Percentiles rank a stretch among this genome's conserved stretches.
Evolutionary conservation across 2,797 vertebrate genomes (phyloP).

Genomic region (Avahi laniger): DNA sequence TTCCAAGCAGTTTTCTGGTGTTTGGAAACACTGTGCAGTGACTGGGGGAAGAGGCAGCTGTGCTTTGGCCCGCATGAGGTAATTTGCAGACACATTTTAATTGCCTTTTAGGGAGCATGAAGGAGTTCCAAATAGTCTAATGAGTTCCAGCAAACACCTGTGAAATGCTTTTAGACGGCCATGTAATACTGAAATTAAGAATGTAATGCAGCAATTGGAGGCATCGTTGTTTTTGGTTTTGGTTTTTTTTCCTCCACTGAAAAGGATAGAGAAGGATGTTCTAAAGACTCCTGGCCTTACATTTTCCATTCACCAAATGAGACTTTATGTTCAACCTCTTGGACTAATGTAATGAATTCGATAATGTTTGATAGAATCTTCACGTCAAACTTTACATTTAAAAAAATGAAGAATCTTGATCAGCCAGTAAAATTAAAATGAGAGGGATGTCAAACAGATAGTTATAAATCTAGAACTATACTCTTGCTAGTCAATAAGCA

Average conservation of each 20-base stretch:
- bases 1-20: constrained; percentile 84
- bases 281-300: not conserved
- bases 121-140: constrained; percentile 89
- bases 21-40: constrained; percentile 82
- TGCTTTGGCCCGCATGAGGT: constrained; percentile 86
- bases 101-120: constrained; percentile 90
- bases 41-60: constrained; percentile 87
- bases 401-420: not conserved
- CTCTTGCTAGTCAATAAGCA: not conserved
- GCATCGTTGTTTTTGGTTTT: not conserved
- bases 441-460: not conserved
- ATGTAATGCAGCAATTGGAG: constrained; percentile 78
- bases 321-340: not conserved
- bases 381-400: not conserved
- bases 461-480: not conserved
- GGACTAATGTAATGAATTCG: not conserved
- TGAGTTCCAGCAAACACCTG: constrained; percentile 90
- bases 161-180: constrained; percentile 88
- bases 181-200: constrained; percentile 86
- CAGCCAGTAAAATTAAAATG: not conserved
- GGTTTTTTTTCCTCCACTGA: not conserved
- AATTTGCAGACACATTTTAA: constrained; percentile 90
- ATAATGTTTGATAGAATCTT: not conserved
- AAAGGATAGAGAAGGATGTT: constrained; percentile 36
- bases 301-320: not conserved